Base-by-base conservation (phyloP, 2,888 invertebrate genomes). In the Apotomis betuletana region DNA sequence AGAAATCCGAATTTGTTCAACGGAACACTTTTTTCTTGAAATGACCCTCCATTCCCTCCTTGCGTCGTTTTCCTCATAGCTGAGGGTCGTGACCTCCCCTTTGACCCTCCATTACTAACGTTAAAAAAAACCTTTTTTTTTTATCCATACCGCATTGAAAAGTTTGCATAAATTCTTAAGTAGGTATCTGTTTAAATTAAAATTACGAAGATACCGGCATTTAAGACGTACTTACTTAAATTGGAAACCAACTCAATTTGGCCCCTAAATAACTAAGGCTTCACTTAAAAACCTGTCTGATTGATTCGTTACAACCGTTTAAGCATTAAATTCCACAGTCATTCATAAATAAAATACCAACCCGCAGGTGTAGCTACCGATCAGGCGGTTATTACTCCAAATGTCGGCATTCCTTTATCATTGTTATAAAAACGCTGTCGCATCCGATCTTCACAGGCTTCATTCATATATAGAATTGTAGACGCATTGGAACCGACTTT, bases 281-380 rank as follows among this genome's bases (percentile, higher is more conserved):
- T 3, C 27, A 27, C 27, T 27, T 27, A 27, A 27, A 27, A 10
- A 55, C 65, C 27, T 38, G n/a, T n/a, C 46, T 44, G 27, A 63
- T 52, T 64, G 64, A 70, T 64, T 52, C 57, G 58, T 69, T 58
- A 58, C 63, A 46, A 58, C 41, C 38, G 58, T 58, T 57, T 67
- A 67, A 65, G 57, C 36, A n/a, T 49, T 36, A 54, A 59, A 59
- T 64, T 65, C 58, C 54, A 59, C 59, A 36, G 54, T 6, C 49
- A 55, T 55, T 67, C 38, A 54, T 41, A 72, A 62, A 68, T 58
- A 72, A 52, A 41, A 46, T 59, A 74, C 71, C 65, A 70, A 74
- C 70, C 70, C 79, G 83, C 85, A 87, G 87, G 87, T 87, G 87
- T 77, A 73, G 84, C 87, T 85, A 84, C 87, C 67, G 51, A 55